Percentiles rank a stretch among this genome's conserved stretches.
phyloP scores from a whole-genome alignment of 2,113 vertebrate species.

The Oryzias curvinotus region DNA sequence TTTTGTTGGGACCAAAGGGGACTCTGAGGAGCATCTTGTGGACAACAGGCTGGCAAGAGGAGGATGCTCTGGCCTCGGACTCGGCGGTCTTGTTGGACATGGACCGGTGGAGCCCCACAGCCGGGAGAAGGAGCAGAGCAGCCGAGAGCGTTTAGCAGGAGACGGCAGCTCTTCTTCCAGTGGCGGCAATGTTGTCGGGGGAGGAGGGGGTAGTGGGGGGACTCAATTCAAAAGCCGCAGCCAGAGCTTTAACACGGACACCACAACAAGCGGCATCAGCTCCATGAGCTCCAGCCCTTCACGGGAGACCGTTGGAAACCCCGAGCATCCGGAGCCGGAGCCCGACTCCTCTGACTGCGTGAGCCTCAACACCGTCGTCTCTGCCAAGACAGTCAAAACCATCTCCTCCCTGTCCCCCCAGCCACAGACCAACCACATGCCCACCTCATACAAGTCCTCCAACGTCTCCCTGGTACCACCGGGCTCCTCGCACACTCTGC shows the following conservation, averaged over 20 bases:
- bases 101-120: constrained; percentile 74
- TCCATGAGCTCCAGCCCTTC: constrained; percentile 99
- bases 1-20: constrained; percentile 85
- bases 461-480: constrained; percentile 90
- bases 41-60: constrained; percentile 72
- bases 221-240: constrained; percentile 97
- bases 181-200: constrained; percentile 84
- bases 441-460: constrained; percentile 86
- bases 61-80: constrained; percentile 76
- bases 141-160: constrained; percentile 87
- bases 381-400: constrained; percentile 92
- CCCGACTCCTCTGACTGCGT: constrained; percentile 91
- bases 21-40: constrained; percentile 82
- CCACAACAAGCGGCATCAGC: constrained; percentile 97
- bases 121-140: constrained; percentile 83
- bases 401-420: constrained; percentile 83
- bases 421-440: constrained; percentile 86
- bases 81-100: constrained; percentile 44
- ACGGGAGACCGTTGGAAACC: constrained; percentile 88
- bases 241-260: constrained; percentile 98
- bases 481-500: constrained; percentile 95
- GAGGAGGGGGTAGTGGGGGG: constrained; percentile 69
- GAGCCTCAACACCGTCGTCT: constrained; percentile 96
- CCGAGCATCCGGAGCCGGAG: constrained; percentile 81
- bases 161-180: constrained; percentile 81